Evolutionary conservation across 2,113 vertebrate genomes (phyloP), one percentile per base, ranked within the genome.

Genomic region (Python bivittatus): DNA sequence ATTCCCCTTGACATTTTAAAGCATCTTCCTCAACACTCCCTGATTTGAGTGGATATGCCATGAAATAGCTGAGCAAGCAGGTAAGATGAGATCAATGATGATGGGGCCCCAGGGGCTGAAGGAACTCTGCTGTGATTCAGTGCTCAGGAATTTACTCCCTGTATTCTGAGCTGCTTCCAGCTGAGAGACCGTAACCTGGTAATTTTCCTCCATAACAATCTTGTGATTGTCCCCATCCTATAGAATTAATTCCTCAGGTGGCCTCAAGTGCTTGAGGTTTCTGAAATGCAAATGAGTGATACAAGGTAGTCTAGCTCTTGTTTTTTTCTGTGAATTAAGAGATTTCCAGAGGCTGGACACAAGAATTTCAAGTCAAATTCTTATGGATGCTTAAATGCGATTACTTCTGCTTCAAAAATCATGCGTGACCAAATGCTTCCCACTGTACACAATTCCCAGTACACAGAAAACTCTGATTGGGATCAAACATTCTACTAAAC

Each of bases 101-200:
- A 89, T 27, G 79, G 87, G 87, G 87, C 91, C 91, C 56, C 44
- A 64, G 58, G 48, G 91, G 72, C 79, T 89, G 84, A 61, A 89
- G 72, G 79, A 84, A 53, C 91, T 83, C 91, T 61, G 57, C 56
- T 38, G 44, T 92, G 91, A 92, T 89, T 92, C 91, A 92, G 42
- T 79, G 88, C 79, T 92, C 57, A 92, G 91, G 88, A 92, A 92
- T 88, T 92, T 85, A 92, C 88, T 87, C 61, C 85, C 89, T 92
- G 88, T 92, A 92, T 89, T 89, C 22, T 89, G 91, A 92, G 91
- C 88, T 85, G 88, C 79, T 89, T 58, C 88, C 88, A 92, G 29
- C 56, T 84, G 27, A 89, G 88, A 85, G 88, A 48, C 72, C 72
- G 42, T 53, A 92, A 89, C 27, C 79, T 92, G 88, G 88, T 89